These are phyloP conservation scores for Rhabdomys dilectus DNA, from an alignment of 2,113 vertebrate genomes.

Conservation along the genomic window DNA sequence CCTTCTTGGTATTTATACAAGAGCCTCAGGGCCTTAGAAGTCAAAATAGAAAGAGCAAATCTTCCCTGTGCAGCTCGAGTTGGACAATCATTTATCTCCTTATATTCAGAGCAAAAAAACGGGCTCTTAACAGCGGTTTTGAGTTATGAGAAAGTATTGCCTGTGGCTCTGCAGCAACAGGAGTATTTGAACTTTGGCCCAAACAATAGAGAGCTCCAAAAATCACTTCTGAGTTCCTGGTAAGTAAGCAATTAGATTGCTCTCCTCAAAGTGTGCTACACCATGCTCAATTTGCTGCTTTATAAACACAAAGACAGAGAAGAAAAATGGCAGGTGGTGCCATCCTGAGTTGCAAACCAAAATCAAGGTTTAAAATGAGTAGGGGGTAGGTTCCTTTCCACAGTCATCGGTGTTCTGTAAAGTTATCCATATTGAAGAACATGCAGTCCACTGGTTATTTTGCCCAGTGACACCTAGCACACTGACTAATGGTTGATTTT, in stretches of 20 bases:
- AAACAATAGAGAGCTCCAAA: conserved; percentile 4
- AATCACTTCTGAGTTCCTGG: background rate
- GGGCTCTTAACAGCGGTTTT: conserved; percentile 21
- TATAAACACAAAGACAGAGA: background rate
- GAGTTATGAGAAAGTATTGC: conserved; percentile 37
- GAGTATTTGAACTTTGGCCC: conserved; percentile 32
- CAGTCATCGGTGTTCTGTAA: background rate
- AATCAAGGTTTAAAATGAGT: background rate
- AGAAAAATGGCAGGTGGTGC: background rate
- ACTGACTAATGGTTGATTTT: background rate
- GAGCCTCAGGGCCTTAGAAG: background rate
- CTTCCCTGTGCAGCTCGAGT: conserved; percentile 79
- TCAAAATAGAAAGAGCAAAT: conserved; percentile 69
- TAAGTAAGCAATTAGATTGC: background rate
- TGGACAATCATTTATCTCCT: conserved; percentile 72
- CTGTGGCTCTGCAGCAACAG: background rate
- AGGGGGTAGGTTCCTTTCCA: background rate
- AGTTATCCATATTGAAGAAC: background rate
- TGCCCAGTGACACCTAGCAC: accelerated
- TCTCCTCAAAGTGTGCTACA: background rate
- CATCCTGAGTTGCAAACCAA: background rate
- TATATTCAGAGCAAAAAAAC: conserved; percentile 35
- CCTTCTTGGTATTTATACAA: conserved; percentile 53
- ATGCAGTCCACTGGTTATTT: background rate
- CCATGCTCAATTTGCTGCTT: background rate